A percentile compares a stretch with the other conserved stretches of the same genome.
Conservation (phyloP, 64 coral and sea anemone genomes). For the Montipora foliosa region DNA sequence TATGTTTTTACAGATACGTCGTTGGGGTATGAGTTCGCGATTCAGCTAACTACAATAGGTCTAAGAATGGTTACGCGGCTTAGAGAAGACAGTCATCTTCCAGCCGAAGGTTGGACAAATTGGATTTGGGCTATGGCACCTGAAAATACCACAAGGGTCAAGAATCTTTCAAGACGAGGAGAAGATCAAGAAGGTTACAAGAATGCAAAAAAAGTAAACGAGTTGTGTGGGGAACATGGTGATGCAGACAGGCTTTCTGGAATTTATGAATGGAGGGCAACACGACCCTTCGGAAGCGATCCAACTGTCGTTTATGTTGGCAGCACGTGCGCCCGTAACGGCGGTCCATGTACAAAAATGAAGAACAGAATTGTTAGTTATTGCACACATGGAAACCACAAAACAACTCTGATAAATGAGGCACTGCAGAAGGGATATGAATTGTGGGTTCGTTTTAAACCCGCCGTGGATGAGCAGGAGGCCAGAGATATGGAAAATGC, state of each 20-base stretch:
- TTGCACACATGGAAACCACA: constrained; percentile 1
- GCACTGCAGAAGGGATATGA: constrained; percentile 11
- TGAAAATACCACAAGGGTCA: neutral
- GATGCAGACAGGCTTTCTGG: neutral
- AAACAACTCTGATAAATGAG: constrained; percentile 3
- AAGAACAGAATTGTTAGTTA: constrained; percentile 9
- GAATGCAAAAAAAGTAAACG: neutral
- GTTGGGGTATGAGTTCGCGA: too few species aligned
- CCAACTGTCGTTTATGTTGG: constrained; percentile 15
- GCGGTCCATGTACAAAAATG: neutral
- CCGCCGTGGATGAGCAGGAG: neutral
- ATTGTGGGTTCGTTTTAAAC: constrained; percentile 42
- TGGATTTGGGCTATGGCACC: constrained; percentile 14
- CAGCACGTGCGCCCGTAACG: constrained; percentile 6
- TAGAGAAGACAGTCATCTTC: constrained; percentile 16
- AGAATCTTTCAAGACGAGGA: neutral
- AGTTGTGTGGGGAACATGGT: neutral
- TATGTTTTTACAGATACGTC: too few species aligned
- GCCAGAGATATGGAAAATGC: constrained; percentile 30
- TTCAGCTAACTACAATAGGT: too few species aligned
- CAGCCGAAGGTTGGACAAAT: neutral
- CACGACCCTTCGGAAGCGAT: neutral
- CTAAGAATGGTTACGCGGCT: too few species aligned
- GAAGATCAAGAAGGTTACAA: neutral
- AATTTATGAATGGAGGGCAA: constrained; percentile 42